Conservation (phyloP, 1,140 invertebrate species). For the Portunus trituberculatus region DNA sequence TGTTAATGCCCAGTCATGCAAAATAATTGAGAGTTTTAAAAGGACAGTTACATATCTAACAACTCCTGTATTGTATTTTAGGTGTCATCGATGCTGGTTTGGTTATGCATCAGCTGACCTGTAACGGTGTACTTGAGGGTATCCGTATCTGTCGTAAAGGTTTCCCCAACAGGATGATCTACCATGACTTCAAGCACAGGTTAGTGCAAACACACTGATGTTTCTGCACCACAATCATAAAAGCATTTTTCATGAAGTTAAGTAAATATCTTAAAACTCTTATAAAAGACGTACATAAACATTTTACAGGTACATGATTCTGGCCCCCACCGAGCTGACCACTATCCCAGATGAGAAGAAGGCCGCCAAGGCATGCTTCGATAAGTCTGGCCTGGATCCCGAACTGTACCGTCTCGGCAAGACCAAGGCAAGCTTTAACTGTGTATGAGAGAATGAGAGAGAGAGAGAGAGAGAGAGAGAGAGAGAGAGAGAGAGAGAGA, state of each 20-base stretch:
- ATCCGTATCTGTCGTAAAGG: conserved; percentile 69
- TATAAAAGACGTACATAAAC: too few species aligned
- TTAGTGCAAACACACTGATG: not conserved
- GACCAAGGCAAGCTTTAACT: conserved; percentile 88
- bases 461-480: not conserved
- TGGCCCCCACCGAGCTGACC: conserved; percentile 83
- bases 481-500: not conserved
- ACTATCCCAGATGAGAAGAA: conserved; percentile 82
- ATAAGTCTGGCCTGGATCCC: conserved; percentile 89
- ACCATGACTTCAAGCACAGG: conserved; percentile 67
- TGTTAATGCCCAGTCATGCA: not conserved
- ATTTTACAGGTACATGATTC: conserved; percentile 83
- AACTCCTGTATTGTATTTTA: not conserved
- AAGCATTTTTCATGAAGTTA: too few species aligned
- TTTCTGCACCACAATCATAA: too few species aligned
- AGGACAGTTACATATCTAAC: not conserved
- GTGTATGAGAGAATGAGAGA: not conserved
- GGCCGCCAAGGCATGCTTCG: conserved; percentile 88
- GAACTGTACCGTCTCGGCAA: conserved; percentile 97
- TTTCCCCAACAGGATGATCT: conserved; percentile 67
- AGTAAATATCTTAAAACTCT: too few species aligned
- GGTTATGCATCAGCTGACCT: conserved; percentile 68
- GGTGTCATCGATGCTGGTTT: conserved; percentile 61
- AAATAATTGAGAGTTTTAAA: not conserved
- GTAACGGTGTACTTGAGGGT: conserved; percentile 70